Percentiles rank a stretch among this genome's conserved stretches.
Evolutionary conservation across 2,888 invertebrate species (phyloP).

Genomic region (Gisinianus flammeolus): DNA sequence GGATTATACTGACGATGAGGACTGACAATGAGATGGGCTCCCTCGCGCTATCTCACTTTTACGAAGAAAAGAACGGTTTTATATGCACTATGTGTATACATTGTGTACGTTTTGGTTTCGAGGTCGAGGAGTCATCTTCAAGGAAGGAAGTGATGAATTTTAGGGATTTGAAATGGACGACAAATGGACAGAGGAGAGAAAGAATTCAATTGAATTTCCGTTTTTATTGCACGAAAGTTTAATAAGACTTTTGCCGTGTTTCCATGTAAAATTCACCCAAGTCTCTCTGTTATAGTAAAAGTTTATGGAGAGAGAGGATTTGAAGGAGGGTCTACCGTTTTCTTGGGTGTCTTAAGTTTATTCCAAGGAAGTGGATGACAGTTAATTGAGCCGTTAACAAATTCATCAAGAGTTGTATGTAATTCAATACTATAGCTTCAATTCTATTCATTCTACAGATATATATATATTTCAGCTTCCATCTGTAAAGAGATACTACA

Average conservation of each 20-base stretch:
- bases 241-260: background rate
- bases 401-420: background rate
- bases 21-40: too few species aligned
- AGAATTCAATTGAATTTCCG: background rate
- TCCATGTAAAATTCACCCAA: background rate
- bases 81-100: too few species aligned
- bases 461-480: background rate
- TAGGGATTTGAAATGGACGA: background rate
- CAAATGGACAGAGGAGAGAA: background rate
- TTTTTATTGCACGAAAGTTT: background rate
- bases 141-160: background rate
- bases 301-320: background rate
- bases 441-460: background rate
- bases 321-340: background rate
- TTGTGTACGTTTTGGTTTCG: background rate
- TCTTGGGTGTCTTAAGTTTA: conserved; percentile 14
- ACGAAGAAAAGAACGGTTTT: too few species aligned
- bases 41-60: background rate
- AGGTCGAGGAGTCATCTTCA: background rate
- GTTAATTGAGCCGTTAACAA: conserved; percentile 36
- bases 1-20: too few species aligned
- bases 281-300: background rate
- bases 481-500: too few species aligned
- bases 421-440: background rate
- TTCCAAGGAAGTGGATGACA: conserved; percentile 1